These are phyloP conservation scores for Hippopotamus amphibius DNA, from an alignment of 2,113 vertebrate genomes.

Conservation along the genomic window DNA sequence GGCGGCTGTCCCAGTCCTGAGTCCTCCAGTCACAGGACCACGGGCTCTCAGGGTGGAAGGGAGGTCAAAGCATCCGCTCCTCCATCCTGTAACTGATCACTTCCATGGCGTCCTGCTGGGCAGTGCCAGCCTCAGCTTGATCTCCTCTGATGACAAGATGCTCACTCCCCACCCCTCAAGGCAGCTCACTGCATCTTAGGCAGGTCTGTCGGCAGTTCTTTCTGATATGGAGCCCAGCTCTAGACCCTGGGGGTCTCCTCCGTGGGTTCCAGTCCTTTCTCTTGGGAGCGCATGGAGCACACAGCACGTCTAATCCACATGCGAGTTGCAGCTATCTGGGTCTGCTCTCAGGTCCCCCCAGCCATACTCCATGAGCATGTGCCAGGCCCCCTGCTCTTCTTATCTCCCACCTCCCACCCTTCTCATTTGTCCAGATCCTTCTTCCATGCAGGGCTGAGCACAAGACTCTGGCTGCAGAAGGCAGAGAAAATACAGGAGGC, in stretches of 20 bases:
- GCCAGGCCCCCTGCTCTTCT: background rate
- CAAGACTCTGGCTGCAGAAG: background rate
- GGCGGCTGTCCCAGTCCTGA: no score
- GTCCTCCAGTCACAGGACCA: background rate
- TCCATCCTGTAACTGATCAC: background rate
- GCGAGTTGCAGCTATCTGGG: background rate
- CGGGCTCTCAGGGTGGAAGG: background rate
- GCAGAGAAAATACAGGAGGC: background rate
- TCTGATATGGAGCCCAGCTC: background rate
- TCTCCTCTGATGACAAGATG: background rate
- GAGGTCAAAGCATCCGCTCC: background rate
- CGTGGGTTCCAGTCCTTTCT: background rate
- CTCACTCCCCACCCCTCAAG: background rate
- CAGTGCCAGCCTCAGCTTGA: background rate
- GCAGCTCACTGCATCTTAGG: background rate
- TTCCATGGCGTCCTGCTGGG: background rate
- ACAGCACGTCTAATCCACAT: fast-evolving
- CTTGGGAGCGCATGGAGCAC: background rate
- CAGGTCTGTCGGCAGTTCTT: background rate
- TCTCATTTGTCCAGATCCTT: background rate
- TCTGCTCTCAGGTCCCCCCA: background rate
- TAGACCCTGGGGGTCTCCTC: background rate
- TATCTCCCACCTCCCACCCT: background rate
- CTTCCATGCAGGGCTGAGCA: background rate
- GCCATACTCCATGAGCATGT: no score